These are phyloP conservation scores for Synaphobranchus kaupii DNA, from an alignment of 2,797 vertebrate species.

Conservation along the genomic window DNA sequence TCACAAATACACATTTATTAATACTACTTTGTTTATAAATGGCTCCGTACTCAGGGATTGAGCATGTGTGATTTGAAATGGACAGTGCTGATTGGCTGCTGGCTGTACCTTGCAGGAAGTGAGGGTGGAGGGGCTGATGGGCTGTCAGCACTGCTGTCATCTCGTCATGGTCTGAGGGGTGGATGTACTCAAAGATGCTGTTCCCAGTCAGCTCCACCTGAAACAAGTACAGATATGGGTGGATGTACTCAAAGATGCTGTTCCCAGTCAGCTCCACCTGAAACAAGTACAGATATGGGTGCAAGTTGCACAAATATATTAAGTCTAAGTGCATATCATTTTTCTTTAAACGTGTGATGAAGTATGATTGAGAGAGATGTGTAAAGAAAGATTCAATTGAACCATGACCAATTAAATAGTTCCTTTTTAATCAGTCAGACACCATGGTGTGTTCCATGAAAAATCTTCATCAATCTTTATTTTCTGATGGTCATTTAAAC, in stretches of 20 bases:
- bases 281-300: not conserved
- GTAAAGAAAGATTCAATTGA: not conserved
- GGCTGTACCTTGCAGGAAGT: constrained; percentile 82
- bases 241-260: constrained; percentile 95
- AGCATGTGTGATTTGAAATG: not conserved
- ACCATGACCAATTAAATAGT: not conserved
- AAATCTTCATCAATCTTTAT: not conserved
- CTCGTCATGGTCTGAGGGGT: constrained; percentile 94
- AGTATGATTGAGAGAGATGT: not conserved
- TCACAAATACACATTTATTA: not conserved
- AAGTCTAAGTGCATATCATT: not conserved
- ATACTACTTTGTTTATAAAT: too few relatives aligned
- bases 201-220: constrained; percentile 97
- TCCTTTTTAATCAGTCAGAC: not conserved
- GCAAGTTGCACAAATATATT: not conserved
- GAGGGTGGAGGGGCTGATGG: constrained; percentile 81
- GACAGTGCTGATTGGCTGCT: not conserved
- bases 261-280: constrained; percentile 97
- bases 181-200: constrained; percentile 95
- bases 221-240: constrained; percentile 63
- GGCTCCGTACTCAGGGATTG: not conserved
- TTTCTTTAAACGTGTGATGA: not conserved
- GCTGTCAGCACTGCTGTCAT: constrained; percentile 89
- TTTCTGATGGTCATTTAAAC: not conserved
- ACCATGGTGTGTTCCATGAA: not conserved